These are phyloP conservation scores for Eonycteris spelaea DNA, from an alignment of 2,113 vertebrate species.

Conservation along the genomic window DNA sequence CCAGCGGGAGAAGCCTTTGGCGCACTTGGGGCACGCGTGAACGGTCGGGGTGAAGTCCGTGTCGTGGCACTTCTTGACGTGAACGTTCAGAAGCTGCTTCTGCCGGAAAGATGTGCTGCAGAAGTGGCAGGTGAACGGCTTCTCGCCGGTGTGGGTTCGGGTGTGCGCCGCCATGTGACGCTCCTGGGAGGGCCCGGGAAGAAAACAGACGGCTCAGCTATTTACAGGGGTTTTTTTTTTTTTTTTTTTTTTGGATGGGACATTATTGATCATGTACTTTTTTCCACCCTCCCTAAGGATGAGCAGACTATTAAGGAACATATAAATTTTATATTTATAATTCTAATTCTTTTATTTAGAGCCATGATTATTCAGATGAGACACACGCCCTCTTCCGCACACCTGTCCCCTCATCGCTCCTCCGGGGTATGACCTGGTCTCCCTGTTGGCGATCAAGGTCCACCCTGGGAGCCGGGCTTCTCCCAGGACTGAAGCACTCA, in stretches of 20 bases:
- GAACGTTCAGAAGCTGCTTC: conserved; percentile 69
- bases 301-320: background rate
- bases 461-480: background rate
- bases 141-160: conserved; percentile 68
- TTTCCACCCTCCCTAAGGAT: background rate
- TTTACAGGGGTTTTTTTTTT: fast-evolving
- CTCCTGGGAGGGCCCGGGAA: conserved; percentile 43
- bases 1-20: conserved; percentile 68
- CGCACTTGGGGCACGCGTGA: conserved; percentile 56
- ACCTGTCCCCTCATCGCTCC: background rate
- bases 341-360: background rate
- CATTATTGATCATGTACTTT: fast-evolving
- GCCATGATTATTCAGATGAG: background rate
- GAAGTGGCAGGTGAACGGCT: conserved; percentile 62
- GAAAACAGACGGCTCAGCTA: background rate
- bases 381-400: fast-evolving
- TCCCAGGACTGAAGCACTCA: too few relatives aligned
- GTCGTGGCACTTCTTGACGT: conserved; percentile 56
- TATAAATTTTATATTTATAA: too few relatives aligned
- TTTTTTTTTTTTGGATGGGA: background rate
- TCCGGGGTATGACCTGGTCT: fast-evolving
- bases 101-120: conserved; percentile 67
- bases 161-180: conserved; percentile 45
- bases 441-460: too few relatives aligned
- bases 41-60: background rate